A percentile compares a stretch with the other conserved stretches of the same genome.
These are phyloP conservation scores for Elymnias hypermnestra DNA, from an alignment of 1,140 invertebrate species.

Conservation along the genomic window DNA sequence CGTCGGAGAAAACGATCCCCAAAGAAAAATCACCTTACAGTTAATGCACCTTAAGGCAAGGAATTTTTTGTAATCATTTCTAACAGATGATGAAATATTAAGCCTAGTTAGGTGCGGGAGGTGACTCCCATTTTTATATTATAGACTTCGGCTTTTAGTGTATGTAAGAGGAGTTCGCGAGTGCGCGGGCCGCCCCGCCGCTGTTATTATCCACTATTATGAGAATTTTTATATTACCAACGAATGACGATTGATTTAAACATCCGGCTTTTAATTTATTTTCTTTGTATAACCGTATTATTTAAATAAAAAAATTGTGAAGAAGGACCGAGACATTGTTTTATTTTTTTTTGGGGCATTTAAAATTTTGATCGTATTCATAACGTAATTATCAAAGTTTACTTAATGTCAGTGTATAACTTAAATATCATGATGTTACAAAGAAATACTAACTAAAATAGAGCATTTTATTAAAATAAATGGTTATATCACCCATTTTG, in stretches of 20 bases:
- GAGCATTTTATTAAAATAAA: constrained; percentile 72
- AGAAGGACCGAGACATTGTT: constrained; percentile 68
- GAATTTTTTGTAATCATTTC: too few species aligned
- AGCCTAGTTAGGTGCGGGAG: constrained; percentile 71
- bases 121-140: constrained; percentile 62
- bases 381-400: constrained; percentile 38
- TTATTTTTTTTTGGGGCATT: constrained; percentile 66
- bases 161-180: constrained; percentile 24
- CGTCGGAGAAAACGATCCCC: too few species aligned
- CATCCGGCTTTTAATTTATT: constrained; percentile 74
- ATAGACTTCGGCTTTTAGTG: constrained; percentile 66
- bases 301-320: constrained; percentile 69
- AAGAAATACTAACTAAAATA: constrained; percentile 68
- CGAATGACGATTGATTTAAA: constrained; percentile 71
- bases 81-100: too few species aligned
- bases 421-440: constrained; percentile 70
- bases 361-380: constrained; percentile 37
- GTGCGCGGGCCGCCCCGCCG: constrained; percentile 5
- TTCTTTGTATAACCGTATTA: constrained; percentile 73
- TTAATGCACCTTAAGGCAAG: too few species aligned
- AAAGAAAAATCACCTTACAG: too few species aligned
- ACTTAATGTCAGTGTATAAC: constrained; percentile 59
- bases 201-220: constrained; percentile 50
- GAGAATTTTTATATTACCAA: constrained; percentile 75
- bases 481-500: constrained; percentile 65